Percentiles rank a stretch among this genome's conserved stretches.
These are phyloP conservation scores for Aythya baeri DNA, from an alignment of 2,113 vertebrate genomes.

Conservation along the genomic window DNA sequence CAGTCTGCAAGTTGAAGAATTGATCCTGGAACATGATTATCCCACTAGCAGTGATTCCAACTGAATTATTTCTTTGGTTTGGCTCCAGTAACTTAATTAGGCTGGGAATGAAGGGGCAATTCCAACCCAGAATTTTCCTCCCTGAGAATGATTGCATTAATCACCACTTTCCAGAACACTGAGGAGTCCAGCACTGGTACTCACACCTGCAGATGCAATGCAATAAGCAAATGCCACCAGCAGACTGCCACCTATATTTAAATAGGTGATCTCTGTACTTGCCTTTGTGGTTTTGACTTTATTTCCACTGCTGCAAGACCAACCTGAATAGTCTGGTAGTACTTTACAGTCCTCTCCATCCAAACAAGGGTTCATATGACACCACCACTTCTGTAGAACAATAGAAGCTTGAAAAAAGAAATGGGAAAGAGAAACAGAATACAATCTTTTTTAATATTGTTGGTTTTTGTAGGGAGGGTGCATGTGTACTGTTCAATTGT, in stretches of 20 bases:
- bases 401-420: conserved; percentile 86
- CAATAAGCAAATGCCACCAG: background rate
- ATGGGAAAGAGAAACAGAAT: conserved; percentile 1
- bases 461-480: background rate
- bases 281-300: conserved; percentile 99
- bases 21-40: background rate
- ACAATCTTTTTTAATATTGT: no score
- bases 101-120: background rate
- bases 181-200: background rate
- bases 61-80: fast-evolving
- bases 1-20: background rate
- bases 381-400: conserved; percentile 98
- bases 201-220: background rate
- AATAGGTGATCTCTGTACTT: conserved; percentile 60
- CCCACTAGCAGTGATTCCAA: background rate
- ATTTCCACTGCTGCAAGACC: conserved; percentile 98
- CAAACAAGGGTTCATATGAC: conserved; percentile 96
- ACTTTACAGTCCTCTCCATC: conserved; percentile 97
- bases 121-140: background rate
- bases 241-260: background rate
- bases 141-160: background rate
- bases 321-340: conserved; percentile 94
- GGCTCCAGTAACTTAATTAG: background rate
- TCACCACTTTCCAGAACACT: background rate
- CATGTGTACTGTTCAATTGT: background rate